Percentiles rank a stretch among this genome's conserved stretches.
These are phyloP conservation scores for Cromileptes altivelis DNA, from an alignment of 2,113 vertebrate species.

Conservation along the genomic window DNA sequence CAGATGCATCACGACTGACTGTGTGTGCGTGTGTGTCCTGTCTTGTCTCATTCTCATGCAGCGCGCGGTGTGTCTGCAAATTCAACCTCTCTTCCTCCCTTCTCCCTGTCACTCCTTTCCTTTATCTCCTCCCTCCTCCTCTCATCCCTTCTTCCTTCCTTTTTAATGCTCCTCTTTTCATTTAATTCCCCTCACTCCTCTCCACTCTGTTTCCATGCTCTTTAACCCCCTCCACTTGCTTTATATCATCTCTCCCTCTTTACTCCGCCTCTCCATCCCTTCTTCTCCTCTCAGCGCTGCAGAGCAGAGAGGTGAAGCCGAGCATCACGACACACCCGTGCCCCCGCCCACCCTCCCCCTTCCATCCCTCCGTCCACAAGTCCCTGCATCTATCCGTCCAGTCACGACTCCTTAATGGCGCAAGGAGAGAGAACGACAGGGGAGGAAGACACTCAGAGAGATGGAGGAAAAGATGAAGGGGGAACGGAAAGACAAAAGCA, in stretches of 20 bases:
- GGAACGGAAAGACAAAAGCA: neutral
- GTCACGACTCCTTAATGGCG: slow-evolving; percentile 71
- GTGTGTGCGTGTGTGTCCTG: slow-evolving; percentile 42
- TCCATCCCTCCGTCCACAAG: neutral
- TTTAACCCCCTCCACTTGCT: slow-evolving; percentile 11
- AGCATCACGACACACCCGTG: slow-evolving; percentile 59
- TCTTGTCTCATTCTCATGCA: slow-evolving; percentile 64
- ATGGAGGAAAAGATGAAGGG: neutral
- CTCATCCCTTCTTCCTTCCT: neutral
- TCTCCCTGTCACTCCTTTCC: neutral
- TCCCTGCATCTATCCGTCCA: slow-evolving; percentile 31
- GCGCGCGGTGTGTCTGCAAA: slow-evolving; percentile 24
- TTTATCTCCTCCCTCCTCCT: neutral
- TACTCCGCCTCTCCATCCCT: slow-evolving; percentile 14
- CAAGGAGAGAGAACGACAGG: slow-evolving; percentile 21
- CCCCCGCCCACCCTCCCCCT: neutral
- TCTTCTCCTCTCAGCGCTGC: neutral
- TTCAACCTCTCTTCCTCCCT: slow-evolving; percentile 15
- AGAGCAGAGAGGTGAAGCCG: slow-evolving; percentile 52
- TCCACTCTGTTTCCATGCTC: slow-evolving; percentile 10
- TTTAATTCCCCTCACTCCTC: neutral
- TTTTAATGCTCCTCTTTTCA: neutral
- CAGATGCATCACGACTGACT: slow-evolving; percentile 56
- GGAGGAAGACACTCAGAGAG: slow-evolving; percentile 1
- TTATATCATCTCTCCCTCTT: neutral